phyloP scores from a whole-genome alignment of 2,113 vertebrate species.

The Embiotoca jacksoni region DNA sequence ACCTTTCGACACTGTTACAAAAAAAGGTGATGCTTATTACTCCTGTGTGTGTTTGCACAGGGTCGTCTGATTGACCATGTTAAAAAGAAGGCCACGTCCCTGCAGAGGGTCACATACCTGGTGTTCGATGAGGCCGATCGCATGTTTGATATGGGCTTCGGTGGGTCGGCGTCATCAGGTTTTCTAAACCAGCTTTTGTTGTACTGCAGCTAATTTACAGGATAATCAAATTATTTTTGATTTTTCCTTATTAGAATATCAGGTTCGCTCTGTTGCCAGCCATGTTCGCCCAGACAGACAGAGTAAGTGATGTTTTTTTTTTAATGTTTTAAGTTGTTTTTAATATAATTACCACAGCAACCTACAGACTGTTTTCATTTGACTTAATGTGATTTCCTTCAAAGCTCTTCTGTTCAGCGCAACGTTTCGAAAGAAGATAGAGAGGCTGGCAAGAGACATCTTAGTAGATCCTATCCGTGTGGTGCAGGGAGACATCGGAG shows the following conservation, averaged over 20 bases:
- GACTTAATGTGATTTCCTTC: constrained; percentile 12
- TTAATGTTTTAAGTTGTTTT: neutral
- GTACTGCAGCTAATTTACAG: neutral
- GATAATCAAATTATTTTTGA: neutral
- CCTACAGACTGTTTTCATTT: neutral
- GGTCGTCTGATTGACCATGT: constrained; percentile 98
- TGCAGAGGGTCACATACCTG: constrained; percentile 96
- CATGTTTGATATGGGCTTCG: constrained; percentile 99
- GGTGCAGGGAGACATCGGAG: constrained; percentile 98
- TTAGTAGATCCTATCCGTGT: constrained; percentile 96
- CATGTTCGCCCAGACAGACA: constrained; percentile 98
- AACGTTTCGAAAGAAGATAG: constrained; percentile 98
- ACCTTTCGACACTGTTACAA: neutral
- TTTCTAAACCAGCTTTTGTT: neutral
- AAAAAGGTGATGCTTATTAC: neutral
- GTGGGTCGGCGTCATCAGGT: constrained; percentile 79
- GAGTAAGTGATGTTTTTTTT: constrained; percentile 86
- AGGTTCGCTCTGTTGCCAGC: constrained; percentile 96
- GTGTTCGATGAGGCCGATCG: constrained; percentile 99
- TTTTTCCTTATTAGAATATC: constrained; percentile 88
- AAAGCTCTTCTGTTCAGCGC: constrained; percentile 97
- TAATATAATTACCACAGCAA: neutral
- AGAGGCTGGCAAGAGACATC: constrained; percentile 96
- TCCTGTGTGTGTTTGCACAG: constrained; percentile 71
- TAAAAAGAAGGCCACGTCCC: constrained; percentile 98